Evolutionary conservation across 2,113 vertebrate genomes (phyloP).

Genomic region (Vidua chalybeata): DNA sequence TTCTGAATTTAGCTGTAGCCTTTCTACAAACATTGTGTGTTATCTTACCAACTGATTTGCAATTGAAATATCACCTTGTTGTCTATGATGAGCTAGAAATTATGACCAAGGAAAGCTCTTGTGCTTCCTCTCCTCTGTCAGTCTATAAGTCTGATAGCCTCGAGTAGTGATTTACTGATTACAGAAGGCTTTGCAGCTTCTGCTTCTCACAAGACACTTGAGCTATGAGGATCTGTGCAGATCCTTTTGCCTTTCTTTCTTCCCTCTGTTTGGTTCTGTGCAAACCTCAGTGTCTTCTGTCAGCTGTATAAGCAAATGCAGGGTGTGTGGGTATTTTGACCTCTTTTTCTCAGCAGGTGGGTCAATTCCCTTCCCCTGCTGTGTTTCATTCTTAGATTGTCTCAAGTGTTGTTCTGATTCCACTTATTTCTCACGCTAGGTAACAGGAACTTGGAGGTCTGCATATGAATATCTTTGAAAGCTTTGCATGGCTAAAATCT

Average conservation of each 20-base stretch:
- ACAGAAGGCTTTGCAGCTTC: neutral
- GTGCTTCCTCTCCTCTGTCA: neutral
- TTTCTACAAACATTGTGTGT: neutral
- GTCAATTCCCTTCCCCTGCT: neutral
- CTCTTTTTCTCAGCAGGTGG: neutral
- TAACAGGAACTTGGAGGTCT: neutral
- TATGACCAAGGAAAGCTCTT: neutral
- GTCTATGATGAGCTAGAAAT: neutral
- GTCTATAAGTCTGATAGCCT: neutral
- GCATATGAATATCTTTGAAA: neutral
- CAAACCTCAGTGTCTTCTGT: neutral
- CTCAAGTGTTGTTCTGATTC: neutral
- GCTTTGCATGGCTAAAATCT: neutral
- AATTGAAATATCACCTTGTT: neutral
- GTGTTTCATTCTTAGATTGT: constrained; percentile 18
- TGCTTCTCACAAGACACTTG: neutral
- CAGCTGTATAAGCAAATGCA: neutral
- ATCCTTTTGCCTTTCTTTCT: neutral
- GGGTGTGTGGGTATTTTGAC: neutral
- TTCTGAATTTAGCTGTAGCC: neutral
- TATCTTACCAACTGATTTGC: neutral
- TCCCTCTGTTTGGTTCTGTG: neutral
- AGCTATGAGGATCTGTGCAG: neutral
- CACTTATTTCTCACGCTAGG: neutral
- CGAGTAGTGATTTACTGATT: neutral